These are phyloP conservation scores for Erebia palarica DNA, from an alignment of 2,888 invertebrate species.

Conservation along the genomic window DNA sequence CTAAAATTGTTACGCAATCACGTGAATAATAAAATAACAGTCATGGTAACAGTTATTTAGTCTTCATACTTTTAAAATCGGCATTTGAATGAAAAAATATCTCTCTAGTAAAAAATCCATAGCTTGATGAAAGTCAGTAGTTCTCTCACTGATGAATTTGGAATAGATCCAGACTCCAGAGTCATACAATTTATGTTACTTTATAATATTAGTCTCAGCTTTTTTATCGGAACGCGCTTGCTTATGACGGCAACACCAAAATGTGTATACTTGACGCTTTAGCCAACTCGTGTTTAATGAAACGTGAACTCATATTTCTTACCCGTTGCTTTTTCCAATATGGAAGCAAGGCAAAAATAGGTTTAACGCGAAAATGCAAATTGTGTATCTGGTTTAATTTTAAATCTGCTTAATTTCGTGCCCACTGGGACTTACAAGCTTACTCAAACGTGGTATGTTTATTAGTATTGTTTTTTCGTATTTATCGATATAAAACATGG, in stretches of 20 bases:
- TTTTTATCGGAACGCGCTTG: conserved; percentile 24
- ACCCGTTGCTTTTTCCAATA: conserved; percentile 30
- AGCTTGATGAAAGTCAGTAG: conserved; percentile 18
- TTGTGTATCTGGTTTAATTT: conserved; percentile 22
- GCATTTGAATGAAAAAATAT: no score
- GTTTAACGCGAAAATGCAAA: conserved; percentile 18
- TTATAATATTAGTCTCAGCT: conserved; percentile 23
- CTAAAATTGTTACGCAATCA: not conserved
- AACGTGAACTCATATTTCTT: conserved; percentile 34
- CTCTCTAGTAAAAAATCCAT: conserved; percentile 2
- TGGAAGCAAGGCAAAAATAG: conserved; percentile 24
- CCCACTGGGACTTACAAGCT: conserved; percentile 12
- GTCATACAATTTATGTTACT: conserved; percentile 5
- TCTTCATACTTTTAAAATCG: no score
- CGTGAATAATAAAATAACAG: no score
- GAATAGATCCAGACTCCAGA: conserved; percentile 19
- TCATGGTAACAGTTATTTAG: no score
- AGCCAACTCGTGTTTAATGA: conserved; percentile 32
- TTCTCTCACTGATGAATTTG: conserved; percentile 18
- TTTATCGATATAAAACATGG: no score
- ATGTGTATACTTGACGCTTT: conserved; percentile 30
- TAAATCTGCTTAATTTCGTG: conserved; percentile 17
- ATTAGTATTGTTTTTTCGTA: not conserved
- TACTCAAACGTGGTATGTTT: conserved; percentile 6
- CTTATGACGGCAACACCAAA: conserved; percentile 26